Conservation (phyloP, 2,113 vertebrate species). For the Epinephelus cyanopodus region DNA sequence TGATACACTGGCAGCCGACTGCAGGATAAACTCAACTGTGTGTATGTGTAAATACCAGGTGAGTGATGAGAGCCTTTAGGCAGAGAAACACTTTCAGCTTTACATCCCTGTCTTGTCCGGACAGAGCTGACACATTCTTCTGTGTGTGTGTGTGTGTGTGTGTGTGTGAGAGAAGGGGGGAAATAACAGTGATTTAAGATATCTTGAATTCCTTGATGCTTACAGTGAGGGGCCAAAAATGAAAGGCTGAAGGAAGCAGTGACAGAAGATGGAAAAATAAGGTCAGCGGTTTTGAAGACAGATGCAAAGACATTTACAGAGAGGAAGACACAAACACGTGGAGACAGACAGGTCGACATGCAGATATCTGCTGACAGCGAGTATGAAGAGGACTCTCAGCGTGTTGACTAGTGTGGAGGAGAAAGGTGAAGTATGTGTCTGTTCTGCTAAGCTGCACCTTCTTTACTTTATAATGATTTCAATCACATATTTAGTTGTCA, state of each 20-base stretch:
- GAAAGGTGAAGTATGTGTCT: too few species aligned
- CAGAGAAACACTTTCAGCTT: slow-evolving; percentile 27
- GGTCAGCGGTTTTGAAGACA: neutral
- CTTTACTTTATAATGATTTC: too few species aligned
- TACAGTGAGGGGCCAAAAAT: neutral
- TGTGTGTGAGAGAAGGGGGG: neutral
- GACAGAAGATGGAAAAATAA: neutral
- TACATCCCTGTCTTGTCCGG: slow-evolving; percentile 50
- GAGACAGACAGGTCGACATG: neutral
- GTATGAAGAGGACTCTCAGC: too few species aligned
- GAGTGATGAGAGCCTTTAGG: neutral
- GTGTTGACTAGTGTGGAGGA: too few species aligned
- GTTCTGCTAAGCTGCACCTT: too few species aligned
- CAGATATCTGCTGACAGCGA: too few species aligned
- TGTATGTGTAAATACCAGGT: slow-evolving; percentile 21
- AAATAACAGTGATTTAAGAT: neutral
- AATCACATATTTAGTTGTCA: too few species aligned
- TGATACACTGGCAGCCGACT: neutral
- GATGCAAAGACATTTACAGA: neutral
- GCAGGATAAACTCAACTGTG: neutral
- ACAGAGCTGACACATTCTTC: slow-evolving; percentile 54
- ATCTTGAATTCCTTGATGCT: neutral
- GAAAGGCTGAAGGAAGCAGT: neutral
- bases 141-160: slow-evolving; percentile 12
- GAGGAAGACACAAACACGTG: neutral